A percentile compares a stretch with the other conserved stretches of the same genome.
phyloP scores from a whole-genome alignment of 2,888 invertebrate species.

The Thecophora atra region DNA sequence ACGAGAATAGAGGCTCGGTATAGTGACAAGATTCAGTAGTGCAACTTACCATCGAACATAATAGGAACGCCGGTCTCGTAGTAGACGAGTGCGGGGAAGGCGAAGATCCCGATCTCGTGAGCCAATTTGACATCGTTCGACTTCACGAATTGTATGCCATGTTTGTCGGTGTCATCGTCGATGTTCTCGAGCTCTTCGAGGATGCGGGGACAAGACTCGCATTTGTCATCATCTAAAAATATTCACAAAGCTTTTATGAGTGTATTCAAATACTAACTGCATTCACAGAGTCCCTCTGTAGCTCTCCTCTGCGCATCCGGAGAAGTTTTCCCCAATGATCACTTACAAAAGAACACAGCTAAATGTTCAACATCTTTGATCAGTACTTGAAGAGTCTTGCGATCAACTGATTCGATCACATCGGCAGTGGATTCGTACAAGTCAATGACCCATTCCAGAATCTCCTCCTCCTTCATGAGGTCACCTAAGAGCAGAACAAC shows the following conservation, averaged over 20 bases:
- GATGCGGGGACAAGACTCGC: constrained; percentile 84
- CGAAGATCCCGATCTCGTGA: constrained; percentile 90
- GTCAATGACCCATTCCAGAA: constrained; percentile 88
- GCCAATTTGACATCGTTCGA: constrained; percentile 90
- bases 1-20: constrained; percentile 8
- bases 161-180: constrained; percentile 91
- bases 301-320: too few species aligned
- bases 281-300: too few species aligned
- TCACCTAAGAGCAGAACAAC: constrained; percentile 69
- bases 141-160: constrained; percentile 93
- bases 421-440: constrained; percentile 86
- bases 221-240: constrained; percentile 79
- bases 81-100: constrained; percentile 90
- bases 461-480: constrained; percentile 89
- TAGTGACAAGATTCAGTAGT: not conserved
- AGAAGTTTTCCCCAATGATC: not conserved
- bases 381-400: constrained; percentile 87
- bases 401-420: constrained; percentile 90
- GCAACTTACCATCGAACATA: constrained; percentile 89
- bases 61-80: constrained; percentile 94
- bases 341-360: constrained; percentile 91
- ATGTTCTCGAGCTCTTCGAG: constrained; percentile 90
- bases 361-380: constrained; percentile 91
- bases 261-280: not conserved
- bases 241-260: not conserved